A percentile compares a stretch with the other conserved stretches of the same genome.
phyloP scores from a whole-genome alignment of 2,888 invertebrate species.

The Mellilla xanthometata region DNA sequence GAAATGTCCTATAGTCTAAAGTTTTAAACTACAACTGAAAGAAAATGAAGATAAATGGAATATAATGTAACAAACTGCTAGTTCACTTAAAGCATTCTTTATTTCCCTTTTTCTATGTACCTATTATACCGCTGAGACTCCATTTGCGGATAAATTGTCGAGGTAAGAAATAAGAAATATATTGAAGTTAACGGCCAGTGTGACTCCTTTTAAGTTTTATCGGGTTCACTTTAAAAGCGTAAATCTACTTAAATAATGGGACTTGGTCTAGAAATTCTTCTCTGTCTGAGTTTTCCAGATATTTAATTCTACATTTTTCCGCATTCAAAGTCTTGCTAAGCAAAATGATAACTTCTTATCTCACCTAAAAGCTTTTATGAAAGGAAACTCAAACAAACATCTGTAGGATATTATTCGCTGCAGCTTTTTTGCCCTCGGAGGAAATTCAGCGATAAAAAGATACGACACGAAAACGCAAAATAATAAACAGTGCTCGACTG shows the following conservation, averaged over 20 bases:
- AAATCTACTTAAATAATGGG: constrained; percentile 8
- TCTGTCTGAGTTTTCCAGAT: neutral
- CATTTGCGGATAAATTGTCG: constrained; percentile 11
- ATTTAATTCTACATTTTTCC: neutral
- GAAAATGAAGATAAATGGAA: too few relatives aligned
- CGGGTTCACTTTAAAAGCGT: constrained; percentile 7
- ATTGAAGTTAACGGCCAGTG: constrained; percentile 13
- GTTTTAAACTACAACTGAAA: too few relatives aligned
- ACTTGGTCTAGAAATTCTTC: neutral
- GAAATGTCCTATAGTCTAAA: too few relatives aligned
- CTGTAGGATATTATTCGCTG: neutral
- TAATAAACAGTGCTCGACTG: constrained; percentile 20
- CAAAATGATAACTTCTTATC: too few relatives aligned
- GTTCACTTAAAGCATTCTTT: constrained; percentile 8
- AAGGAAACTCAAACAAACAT: too few relatives aligned
- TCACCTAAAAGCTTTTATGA: too few relatives aligned
- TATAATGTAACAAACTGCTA: too few relatives aligned
- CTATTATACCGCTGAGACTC: constrained; percentile 8
- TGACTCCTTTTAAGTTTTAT: constrained; percentile 9
- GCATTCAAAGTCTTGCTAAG: too few relatives aligned
- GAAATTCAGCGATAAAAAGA: constrained; percentile 11
- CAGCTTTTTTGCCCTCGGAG: constrained; percentile 4
- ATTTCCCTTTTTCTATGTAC: constrained; percentile 16
- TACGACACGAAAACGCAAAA: constrained; percentile 28
- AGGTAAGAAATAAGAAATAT: constrained; percentile 11